phyloP scores from a whole-genome alignment of 92 coral and sea anemone species.

The Pocillopora grandis region DNA sequence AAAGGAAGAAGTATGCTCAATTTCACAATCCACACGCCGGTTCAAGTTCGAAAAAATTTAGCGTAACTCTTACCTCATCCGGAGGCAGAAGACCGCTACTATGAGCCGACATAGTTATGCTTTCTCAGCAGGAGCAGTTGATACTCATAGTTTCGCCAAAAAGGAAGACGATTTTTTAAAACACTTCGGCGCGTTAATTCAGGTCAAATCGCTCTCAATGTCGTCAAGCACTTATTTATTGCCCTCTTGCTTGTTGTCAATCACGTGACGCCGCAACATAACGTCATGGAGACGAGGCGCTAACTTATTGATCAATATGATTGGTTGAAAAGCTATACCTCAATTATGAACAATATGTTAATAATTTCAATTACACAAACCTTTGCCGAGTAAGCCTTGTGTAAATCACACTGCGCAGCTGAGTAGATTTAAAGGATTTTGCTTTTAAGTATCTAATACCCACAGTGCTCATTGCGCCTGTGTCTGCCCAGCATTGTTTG shows the following conservation, averaged over 20 bases:
- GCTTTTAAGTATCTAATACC: too few species aligned
- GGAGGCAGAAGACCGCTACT: conserved; percentile 43
- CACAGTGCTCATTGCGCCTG: too few species aligned
- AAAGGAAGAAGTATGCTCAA: conserved; percentile 17
- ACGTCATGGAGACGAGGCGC: conserved; percentile 54
- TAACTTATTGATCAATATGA: conserved; percentile 33
- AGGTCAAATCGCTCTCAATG: conserved; percentile 6
- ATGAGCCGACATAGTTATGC: conserved; percentile 40
- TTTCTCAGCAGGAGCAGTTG: conserved; percentile 6
- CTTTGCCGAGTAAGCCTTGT: too few species aligned
- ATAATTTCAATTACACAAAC: too few species aligned
- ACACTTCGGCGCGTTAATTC: not conserved
- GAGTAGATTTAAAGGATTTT: too few species aligned
- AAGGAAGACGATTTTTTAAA: not conserved
- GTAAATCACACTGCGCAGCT: too few species aligned
- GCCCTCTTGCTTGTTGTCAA: conserved; percentile 68
- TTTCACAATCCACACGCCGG: conserved; percentile 1
- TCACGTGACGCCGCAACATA: conserved; percentile 69
- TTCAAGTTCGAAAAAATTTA: not conserved
- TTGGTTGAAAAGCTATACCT: conserved; percentile 8
- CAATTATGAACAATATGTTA: not conserved
- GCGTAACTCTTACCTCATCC: conserved; percentile 44
- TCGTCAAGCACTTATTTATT: conserved; percentile 67
- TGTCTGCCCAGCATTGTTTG: too few species aligned
- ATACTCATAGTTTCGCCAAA: not conserved